Evolutionary conservation across 1,140 invertebrate species (phyloP).

Genomic region (Drosophila persimilis): DNA sequence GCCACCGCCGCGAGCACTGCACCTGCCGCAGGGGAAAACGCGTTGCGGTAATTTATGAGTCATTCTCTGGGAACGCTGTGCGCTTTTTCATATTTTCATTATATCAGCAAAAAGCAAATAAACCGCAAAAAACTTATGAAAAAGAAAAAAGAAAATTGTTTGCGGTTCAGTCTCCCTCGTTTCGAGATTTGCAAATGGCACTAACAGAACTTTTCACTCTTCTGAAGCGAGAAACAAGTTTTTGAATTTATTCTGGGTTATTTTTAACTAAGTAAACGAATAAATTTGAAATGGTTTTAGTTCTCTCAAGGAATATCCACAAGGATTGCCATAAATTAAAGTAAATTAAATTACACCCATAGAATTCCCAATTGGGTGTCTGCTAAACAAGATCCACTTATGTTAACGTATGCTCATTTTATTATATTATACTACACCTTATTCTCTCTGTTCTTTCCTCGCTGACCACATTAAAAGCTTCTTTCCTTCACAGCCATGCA

Average conservation of each 20-base stretch:
- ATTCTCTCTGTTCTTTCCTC: too few relatives aligned
- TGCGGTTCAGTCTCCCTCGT: constrained; percentile 17
- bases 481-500: neutral
- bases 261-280: too few relatives aligned
- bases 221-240: constrained; percentile 26
- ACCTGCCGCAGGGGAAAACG: constrained; percentile 68
- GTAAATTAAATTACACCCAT: constrained; percentile 26
- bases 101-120: constrained; percentile 46
- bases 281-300: too few relatives aligned
- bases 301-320: neutral
- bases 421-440: too few relatives aligned
- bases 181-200: constrained; percentile 27
- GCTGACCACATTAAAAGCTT: too few relatives aligned
- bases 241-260: constrained; percentile 1
- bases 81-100: constrained; percentile 57
- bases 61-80: constrained; percentile 57
- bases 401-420: neutral
- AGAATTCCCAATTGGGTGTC: neutral
- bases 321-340: constrained; percentile 23
- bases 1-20: constrained; percentile 32
- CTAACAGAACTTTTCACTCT: constrained; percentile 25
- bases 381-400: neutral
- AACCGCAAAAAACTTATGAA: constrained; percentile 47
- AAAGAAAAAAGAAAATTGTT: constrained; percentile 49
- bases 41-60: constrained; percentile 72